Evolutionary conservation across 2,888 invertebrate species (phyloP), one percentile per base, ranked within the genome.

Genomic region (Diachrysia chrysitis): DNA sequence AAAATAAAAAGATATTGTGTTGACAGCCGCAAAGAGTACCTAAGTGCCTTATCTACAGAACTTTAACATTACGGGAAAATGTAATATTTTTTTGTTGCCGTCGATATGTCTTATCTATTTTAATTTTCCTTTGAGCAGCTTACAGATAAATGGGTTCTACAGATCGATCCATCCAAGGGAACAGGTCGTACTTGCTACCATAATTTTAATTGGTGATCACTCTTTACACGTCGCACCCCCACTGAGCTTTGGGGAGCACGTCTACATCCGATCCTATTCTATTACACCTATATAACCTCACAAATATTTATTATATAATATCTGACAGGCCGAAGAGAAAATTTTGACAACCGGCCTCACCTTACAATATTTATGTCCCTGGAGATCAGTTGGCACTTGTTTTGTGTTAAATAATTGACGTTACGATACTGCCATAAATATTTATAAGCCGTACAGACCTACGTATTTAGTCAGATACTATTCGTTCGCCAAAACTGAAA

Each of bases 201-300:
- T 51, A 12, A 51, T 51, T 51, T 51, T 51, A 51, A 51, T 51
- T 51, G 48, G 48, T 51, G 48, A 51, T 51, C 48, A 51, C 21
- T 51, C 48, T 46, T 46, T 19, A 51, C 48, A 21, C 48, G 48
- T 48, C 48, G 48, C 19, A 12, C 21, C 48, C 17, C 48, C 48
- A 21, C 10, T 21, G 48, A 51, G 48, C 48, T 21, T 51, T 51
- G 48, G 48, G 25, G 48, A 51, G 48, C 48, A 19, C 46, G 19
- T 48, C 2, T 12, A 48, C 48, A 51, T 51, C 19, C 19, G 12
- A 51, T 12, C 48, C 48, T 6, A 46, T 46, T 46, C 17, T 21
- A 48, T 21, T 51, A 51, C 21, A 51, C 12, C 48, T 51, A 51
- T 21, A 19, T 12, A 17, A 51, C 21, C 21, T 21, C 5, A 51